Conservation (phyloP, 1,140 invertebrate species). For the Dreissena rostriformis region DNA sequence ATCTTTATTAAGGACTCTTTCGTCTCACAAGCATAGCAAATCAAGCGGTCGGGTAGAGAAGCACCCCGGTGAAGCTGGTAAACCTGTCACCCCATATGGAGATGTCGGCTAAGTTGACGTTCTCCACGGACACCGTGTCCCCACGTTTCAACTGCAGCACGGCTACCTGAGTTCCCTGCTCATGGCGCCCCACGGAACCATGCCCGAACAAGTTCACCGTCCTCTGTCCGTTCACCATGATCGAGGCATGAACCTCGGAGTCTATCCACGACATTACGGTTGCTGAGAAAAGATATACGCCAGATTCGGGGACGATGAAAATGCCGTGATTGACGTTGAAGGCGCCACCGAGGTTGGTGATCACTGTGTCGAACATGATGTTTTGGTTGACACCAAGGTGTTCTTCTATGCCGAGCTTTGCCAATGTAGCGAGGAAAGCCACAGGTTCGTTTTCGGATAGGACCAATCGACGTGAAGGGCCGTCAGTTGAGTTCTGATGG, state of each 20-base stretch:
- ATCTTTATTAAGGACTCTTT: too few species aligned
- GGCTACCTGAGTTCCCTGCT: too few species aligned
- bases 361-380: conserved; percentile 3
- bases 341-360: neutral
- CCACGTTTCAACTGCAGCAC: neutral
- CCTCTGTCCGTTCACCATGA: neutral
- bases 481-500: too few species aligned
- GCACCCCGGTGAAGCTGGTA: too few species aligned
- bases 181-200: conserved; percentile 12
- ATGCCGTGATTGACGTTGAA: neutral
- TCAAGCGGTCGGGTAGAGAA: too few species aligned
- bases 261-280: neutral
- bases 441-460: neutral
- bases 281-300: conserved; percentile 4
- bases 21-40: too few species aligned
- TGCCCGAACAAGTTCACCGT: neutral
- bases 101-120: too few species aligned
- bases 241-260: neutral
- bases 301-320: neutral
- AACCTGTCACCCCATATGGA: too few species aligned
- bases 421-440: neutral
- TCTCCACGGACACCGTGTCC: too few species aligned
- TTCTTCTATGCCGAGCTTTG: too few species aligned
- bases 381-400: neutral
- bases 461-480: neutral